phyloP scores from a whole-genome alignment of 2,888 invertebrate species.

The Drosophila hamatofila region DNA sequence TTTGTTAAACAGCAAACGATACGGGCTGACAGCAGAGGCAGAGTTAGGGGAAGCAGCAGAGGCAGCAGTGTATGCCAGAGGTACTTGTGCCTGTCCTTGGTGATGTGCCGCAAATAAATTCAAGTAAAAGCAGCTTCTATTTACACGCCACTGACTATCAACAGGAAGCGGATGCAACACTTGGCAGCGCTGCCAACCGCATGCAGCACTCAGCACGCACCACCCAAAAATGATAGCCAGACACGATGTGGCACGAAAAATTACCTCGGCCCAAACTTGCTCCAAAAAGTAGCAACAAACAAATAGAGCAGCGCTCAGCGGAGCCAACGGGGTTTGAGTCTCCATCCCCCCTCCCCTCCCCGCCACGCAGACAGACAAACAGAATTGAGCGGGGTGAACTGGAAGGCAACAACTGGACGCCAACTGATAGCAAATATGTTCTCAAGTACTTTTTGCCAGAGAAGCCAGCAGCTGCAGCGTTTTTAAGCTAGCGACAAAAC shows the following conservation, averaged over 20 bases:
- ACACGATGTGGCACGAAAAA: constrained; percentile 68
- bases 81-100: constrained; percentile 9
- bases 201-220: constrained; percentile 53
- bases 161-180: constrained; percentile 81
- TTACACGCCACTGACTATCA: constrained; percentile 78
- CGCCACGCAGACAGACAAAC: constrained; percentile 4
- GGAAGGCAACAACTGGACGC: constrained; percentile 70
- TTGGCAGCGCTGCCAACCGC: constrained; percentile 76
- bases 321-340: background rate
- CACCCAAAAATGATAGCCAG: constrained; percentile 65
- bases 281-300: constrained; percentile 59
- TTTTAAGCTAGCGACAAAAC: constrained; percentile 76
- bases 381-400: constrained; percentile 4
- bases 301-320: constrained; percentile 35
- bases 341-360: constrained; percentile 1
- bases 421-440: constrained; percentile 81
- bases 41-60: background rate
- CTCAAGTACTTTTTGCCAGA: constrained; percentile 68
- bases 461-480: constrained; percentile 47
- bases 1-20: constrained; percentile 74
- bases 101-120: constrained; percentile 74
- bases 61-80: background rate
- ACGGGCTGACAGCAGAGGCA: background rate
- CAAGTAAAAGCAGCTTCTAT: constrained; percentile 73
- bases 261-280: constrained; percentile 49